Percentiles rank a stretch among this genome's conserved stretches.
These are phyloP conservation scores for Phania funesta DNA, from an alignment of 2,888 invertebrate genomes.

Conservation along the genomic window DNA sequence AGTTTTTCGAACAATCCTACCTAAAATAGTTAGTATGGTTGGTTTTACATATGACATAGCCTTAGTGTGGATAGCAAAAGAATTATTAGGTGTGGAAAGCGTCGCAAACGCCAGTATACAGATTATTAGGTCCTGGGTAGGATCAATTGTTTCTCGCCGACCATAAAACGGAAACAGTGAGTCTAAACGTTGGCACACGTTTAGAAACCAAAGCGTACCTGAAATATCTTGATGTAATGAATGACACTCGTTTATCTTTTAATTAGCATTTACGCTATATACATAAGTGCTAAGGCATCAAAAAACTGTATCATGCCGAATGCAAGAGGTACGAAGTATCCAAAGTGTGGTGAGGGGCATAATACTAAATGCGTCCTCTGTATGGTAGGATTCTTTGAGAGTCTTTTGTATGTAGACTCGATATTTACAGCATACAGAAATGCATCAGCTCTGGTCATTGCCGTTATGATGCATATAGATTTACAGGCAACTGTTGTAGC, in stretches of 20 bases:
- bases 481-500: neutral
- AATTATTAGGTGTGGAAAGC: too few species aligned
- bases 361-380: neutral
- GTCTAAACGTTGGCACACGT: neutral
- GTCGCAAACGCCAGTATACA: too few species aligned
- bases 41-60: too few species aligned
- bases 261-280: neutral
- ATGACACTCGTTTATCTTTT: neutral
- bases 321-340: neutral
- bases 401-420: neutral
- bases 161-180: neutral
- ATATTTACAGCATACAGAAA: neutral
- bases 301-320: slow-evolving; percentile 7
- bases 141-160: too few species aligned
- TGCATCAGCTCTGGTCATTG: neutral
- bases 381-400: neutral
- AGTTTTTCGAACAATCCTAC: neutral
- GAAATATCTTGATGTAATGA: neutral
- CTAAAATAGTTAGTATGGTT: too few species aligned
- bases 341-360: neutral
- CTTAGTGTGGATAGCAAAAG: too few species aligned
- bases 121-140: too few species aligned
- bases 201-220: too few species aligned
- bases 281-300: neutral
- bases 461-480: slow-evolving; percentile 14